Conservation (phyloP, 2,888 invertebrate species). For the Zygothrica quintamaculata region DNA sequence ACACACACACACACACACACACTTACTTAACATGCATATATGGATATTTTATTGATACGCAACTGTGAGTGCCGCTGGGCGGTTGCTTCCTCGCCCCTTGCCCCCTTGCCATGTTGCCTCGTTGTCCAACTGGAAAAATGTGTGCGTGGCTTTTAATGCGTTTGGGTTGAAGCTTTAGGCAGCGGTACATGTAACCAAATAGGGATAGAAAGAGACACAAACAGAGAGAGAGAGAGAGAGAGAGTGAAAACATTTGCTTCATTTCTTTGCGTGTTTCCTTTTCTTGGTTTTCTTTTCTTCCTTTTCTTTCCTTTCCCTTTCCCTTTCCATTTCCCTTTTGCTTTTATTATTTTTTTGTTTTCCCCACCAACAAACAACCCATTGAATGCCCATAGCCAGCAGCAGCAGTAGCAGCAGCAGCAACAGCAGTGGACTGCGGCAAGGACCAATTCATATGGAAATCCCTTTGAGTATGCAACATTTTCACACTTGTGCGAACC, state of each 20-base stretch:
- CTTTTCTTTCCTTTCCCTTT: neutral
- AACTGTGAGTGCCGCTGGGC: conserved; percentile 59
- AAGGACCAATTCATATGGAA: conserved; percentile 68
- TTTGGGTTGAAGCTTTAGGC: conserved; percentile 43
- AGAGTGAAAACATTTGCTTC: too few species aligned
- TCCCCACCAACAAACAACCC: conserved; percentile 30
- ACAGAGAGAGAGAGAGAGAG: too few species aligned
- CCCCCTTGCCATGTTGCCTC: conserved; percentile 35
- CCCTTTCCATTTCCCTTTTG: neutral
- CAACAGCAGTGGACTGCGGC: conserved; percentile 23
- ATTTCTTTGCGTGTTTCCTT: neutral
- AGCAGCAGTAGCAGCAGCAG: conserved; percentile 45
- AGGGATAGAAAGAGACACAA: too few species aligned
- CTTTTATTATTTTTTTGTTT: neutral
- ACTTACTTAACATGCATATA: conserved; percentile 80
- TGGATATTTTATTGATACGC: conserved; percentile 79
- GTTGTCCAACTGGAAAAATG: conserved; percentile 52
- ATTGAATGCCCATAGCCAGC: conserved; percentile 56
- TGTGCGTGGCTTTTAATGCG: conserved; percentile 73
- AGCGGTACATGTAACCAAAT: too few species aligned
- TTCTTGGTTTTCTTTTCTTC: neutral
- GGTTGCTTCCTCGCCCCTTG: too few species aligned
- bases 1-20: conserved; percentile 25
- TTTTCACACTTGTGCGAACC: conserved; percentile 51
- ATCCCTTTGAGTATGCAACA: conserved; percentile 64